These are phyloP conservation scores for Cebidichthys violaceus DNA, from an alignment of 2,113 vertebrate genomes.

Conservation along the genomic window DNA sequence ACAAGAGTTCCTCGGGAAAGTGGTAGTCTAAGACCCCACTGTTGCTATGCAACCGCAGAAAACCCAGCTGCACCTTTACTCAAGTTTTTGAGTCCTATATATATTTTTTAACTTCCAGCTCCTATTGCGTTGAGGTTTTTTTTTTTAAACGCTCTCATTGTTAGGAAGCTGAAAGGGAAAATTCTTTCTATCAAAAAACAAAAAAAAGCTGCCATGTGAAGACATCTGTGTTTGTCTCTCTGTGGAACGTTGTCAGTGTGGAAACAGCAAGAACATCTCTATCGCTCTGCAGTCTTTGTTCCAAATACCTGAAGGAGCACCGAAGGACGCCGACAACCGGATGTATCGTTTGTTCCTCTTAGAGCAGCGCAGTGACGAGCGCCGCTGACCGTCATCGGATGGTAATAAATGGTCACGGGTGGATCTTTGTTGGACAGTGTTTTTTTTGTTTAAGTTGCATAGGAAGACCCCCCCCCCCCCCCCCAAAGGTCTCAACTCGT, in stretches of 20 bases:
- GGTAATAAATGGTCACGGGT: not conserved
- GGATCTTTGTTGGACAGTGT: not conserved
- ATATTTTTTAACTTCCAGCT: not conserved
- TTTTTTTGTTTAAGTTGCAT: not conserved
- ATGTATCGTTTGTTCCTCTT: conserved; percentile 1
- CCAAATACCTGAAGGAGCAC: not conserved
- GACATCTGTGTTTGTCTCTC: conserved; percentile 5
- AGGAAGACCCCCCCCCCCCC: not conserved
- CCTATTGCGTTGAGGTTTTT: conserved; percentile 24
- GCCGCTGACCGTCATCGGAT: not conserved
- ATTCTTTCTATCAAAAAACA: conserved; percentile 19
- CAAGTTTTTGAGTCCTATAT: conserved; percentile 18
- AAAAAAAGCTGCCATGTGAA: conserved; percentile 4
- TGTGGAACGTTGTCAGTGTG: conserved; percentile 2
- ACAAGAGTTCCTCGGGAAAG: conserved; percentile 38
- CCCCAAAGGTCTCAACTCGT: not conserved
- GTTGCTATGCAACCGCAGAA: conserved; percentile 72
- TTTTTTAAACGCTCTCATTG: conserved; percentile 34
- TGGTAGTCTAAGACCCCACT: conserved; percentile 41
- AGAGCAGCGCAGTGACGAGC: not conserved
- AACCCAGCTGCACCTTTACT: conserved; percentile 49
- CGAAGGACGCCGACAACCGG: conserved; percentile 1
- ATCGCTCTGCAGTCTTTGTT: conserved; percentile 5
- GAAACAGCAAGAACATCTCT: conserved; percentile 10
- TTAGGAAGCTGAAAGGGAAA: conserved; percentile 30